Base-by-base conservation (phyloP, 1,140 invertebrate species). In the Batillaria attramentaria region DNA sequence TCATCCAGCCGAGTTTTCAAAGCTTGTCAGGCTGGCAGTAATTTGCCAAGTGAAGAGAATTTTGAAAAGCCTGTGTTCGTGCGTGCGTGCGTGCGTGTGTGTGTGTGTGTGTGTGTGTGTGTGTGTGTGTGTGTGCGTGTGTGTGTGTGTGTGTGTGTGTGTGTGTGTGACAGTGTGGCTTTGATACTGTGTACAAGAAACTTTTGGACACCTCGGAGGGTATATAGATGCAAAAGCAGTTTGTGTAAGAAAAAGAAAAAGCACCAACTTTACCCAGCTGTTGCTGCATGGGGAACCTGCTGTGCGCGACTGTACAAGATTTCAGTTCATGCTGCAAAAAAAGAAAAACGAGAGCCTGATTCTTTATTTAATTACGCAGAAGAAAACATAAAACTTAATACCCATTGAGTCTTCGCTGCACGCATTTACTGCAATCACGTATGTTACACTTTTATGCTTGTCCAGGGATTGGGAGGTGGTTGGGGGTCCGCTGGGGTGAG, bases 31-130 rank as follows among this genome's bases (percentile, higher is more conserved):
- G n/a, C n/a, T n/a, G n/a, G n/a, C n/a, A n/a, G n/a, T n/a, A n/a
- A n/a, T n/a, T n/a, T n/a, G n/a, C n/a, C 24, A 10, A 60, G 31
- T 60, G 6, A 24, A 60, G 6, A 5, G 24, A n/a, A n/a, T 24
- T 5, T n/a, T 60, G 24, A 6, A 6, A 33, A 33, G 66, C 33
- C 18, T 68, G 31, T 37, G 37, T 37, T n/a, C 24, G 37, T 68
- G 66, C 35, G 66, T 10, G 66, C 37, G 66, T 68, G 37, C 33
- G 66, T 68, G 31, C 35, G 66, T 37, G 37, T 41, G 37, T 68
- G 37, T 37, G 31, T 68, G 66, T 68, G 66, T 24, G 37, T 68
- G 37, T 68, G 31, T 37, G 66, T 68, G 37, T 68, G 66, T 24
- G 66, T 68, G 66, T 68, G 37, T 24, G 37, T 68, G 37, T 41